Percentiles rank a stretch among this genome's conserved stretches.
Evolutionary conservation across 2,888 invertebrate genomes (phyloP).

Genomic region (Eudasyphora cyanicolor): DNA sequence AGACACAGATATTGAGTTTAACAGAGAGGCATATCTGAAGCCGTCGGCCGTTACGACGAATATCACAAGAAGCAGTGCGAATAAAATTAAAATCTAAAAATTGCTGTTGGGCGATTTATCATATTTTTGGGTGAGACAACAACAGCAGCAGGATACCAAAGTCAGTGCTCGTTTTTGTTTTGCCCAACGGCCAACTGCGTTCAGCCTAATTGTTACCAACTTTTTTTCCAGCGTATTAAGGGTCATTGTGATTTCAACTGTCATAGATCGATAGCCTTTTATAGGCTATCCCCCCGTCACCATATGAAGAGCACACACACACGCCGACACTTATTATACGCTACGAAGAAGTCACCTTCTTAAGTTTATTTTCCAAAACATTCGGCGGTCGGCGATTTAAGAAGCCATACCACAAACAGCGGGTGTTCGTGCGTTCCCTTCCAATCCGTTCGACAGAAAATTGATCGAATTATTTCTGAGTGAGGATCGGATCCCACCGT

Average conservation of each 20-base stretch:
- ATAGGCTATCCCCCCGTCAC: constrained; percentile 51
- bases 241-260: constrained; percentile 78
- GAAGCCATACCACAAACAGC: constrained; percentile 74
- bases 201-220: constrained; percentile 49
- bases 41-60: too few relatives aligned
- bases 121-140: constrained; percentile 65
- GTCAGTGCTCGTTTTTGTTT: too few relatives aligned
- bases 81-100: constrained; percentile 59
- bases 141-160: constrained; percentile 58
- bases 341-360: not conserved
- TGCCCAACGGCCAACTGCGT: too few relatives aligned
- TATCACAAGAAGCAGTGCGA: constrained; percentile 18
- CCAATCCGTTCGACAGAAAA: constrained; percentile 67
- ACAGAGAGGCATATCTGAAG: too few relatives aligned
- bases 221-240: constrained; percentile 45
- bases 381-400: constrained; percentile 65
- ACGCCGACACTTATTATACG: constrained; percentile 44
- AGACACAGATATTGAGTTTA: not conserved
- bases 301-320: constrained; percentile 9
- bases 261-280: constrained; percentile 77
- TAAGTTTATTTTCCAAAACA: constrained; percentile 44
- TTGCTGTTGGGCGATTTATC: constrained; percentile 59
- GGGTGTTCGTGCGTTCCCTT: constrained; percentile 75
- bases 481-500: not conserved
- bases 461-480: constrained; percentile 60